Base-by-base conservation (phyloP, 2,888 invertebrate genomes). In the Caenorhabditis sp. region DNA sequence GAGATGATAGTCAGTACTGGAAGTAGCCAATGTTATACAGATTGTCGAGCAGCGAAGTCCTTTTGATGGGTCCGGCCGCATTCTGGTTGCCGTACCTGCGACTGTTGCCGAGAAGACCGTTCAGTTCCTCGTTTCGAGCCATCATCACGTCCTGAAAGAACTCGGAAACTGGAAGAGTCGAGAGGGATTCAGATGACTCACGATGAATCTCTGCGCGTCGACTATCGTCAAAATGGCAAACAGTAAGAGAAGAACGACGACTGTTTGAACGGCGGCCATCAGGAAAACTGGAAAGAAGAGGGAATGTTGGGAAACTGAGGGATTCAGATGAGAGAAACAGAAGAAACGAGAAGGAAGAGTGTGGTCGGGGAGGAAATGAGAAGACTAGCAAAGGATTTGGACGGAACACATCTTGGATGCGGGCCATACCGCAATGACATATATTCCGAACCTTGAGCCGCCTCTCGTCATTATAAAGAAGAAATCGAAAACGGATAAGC, bases 11-110 rank as follows among this genome's bases (percentile, higher is more conserved):
- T 80, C 62, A 80, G 50, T 72, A 80, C 20, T 68, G 71, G 22
- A 62, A 72, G 51, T 80, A 80, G n/a, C 80, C 69, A 55, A 74
- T 80, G 37, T 65, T 74, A 53, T 80, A 80, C 20, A 74, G 69
- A 47, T 80, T 80, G 62, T 80, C 80, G 37, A 80, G 32, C 37
- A 80, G 26, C 11, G 80, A 67, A 32, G 72, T 80, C 24, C 80
- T 44, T 40, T 80, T 80, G 28, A 70, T 76, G 15, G 58, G 62
- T 6, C 5, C 32, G 9, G 32, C 32, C 18, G 65, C 58, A 40
- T 70, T 65, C 50, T 56, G 51, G 50, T 78, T 70, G 1, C 50
- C 62, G 40, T 50, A 64, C 15, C 64, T n/a, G 9, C 79, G 70
- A 28, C 61, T 51, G 32, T 70, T 70, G 53, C 60, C 24, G 22